Evolutionary conservation across 2,888 invertebrate genomes (phyloP).

Genomic region (Caenorhabditis wallacei): DNA sequence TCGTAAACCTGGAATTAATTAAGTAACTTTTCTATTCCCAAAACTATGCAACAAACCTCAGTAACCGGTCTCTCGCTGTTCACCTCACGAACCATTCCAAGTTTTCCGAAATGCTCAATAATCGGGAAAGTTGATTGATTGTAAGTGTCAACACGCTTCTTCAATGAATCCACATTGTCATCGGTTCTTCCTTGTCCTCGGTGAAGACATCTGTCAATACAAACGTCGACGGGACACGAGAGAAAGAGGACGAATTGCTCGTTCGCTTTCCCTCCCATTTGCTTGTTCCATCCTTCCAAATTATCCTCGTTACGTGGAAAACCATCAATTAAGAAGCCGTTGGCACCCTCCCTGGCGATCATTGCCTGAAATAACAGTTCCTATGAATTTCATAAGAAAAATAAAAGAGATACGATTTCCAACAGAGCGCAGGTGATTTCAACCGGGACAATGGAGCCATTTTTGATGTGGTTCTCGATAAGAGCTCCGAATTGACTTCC

Average conservation of each 20-base stretch:
- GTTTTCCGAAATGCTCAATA: conserved; percentile 76
- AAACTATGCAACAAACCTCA: conserved; percentile 71
- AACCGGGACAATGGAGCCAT: conserved; percentile 97
- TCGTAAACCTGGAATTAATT: conserved; percentile 56
- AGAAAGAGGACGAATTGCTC: conserved; percentile 95
- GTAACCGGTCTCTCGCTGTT: conserved; percentile 68
- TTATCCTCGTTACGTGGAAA: conserved; percentile 99
- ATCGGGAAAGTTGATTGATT: conserved; percentile 83
- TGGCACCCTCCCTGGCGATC: conserved; percentile 74
- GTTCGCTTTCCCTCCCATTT: conserved; percentile 89
- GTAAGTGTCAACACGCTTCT: conserved; percentile 87
- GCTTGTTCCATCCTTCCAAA: conserved; percentile 92
- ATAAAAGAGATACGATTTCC: conserved; percentile 89
- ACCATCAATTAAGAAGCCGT: conserved; percentile 94
- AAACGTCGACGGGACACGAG: conserved; percentile 91
- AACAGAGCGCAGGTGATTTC: conserved; percentile 97
- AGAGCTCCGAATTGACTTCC: conserved; percentile 87
- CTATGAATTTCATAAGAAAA: background rate
- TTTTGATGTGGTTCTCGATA: conserved; percentile 93
- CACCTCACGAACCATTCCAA: conserved; percentile 77
- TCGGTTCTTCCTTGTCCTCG: conserved; percentile 86
- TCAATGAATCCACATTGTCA: conserved; percentile 93
- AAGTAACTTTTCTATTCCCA: too few species aligned
- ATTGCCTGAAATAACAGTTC: conserved; percentile 71
- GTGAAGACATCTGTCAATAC: conserved; percentile 91